phyloP scores from a whole-genome alignment of 2,113 vertebrate genomes.

The Antechinus flavipes region DNA sequence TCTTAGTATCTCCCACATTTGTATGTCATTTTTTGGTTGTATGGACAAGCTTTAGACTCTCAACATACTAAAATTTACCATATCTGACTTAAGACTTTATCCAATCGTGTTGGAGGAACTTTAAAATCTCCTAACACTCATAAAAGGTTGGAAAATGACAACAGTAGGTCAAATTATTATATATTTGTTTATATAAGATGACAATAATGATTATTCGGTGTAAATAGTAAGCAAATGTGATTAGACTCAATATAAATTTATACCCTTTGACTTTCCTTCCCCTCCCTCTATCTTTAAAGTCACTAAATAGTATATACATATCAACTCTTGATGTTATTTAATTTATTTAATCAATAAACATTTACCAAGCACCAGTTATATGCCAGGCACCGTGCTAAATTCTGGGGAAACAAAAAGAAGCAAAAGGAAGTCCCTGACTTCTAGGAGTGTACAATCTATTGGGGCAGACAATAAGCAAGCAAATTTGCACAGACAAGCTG shows the following conservation, averaged over 20 bases:
- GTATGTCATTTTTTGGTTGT: not conserved
- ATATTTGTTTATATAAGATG: not conserved
- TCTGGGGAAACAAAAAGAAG: too few species aligned
- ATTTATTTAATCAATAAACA: not conserved
- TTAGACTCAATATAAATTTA: not conserved
- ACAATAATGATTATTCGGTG: slow-evolving; percentile 15
- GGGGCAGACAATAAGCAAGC: too few species aligned
- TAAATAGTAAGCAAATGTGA: not conserved
- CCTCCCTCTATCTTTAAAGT: not conserved
- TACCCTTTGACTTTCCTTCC: not conserved
- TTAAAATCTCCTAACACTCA: slow-evolving; percentile 5
- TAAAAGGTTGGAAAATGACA: not conserved
- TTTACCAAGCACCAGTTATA: too few species aligned
- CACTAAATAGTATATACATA: not conserved
- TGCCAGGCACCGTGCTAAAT: too few species aligned
- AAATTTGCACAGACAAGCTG: too few species aligned
- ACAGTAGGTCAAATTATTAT: not conserved
- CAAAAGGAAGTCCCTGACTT: too few species aligned
- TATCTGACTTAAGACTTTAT: not conserved
- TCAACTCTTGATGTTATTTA: not conserved
- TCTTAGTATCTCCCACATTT: not conserved
- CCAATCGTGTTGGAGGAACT: not conserved
- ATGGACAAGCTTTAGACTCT: not conserved
- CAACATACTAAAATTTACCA: not conserved
- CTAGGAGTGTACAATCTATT: too few species aligned